Evolutionary conservation across 1,140 invertebrate genomes (phyloP), one percentile per base, ranked within the genome.

Genomic region (Leptonema lineaticorne): DNA sequence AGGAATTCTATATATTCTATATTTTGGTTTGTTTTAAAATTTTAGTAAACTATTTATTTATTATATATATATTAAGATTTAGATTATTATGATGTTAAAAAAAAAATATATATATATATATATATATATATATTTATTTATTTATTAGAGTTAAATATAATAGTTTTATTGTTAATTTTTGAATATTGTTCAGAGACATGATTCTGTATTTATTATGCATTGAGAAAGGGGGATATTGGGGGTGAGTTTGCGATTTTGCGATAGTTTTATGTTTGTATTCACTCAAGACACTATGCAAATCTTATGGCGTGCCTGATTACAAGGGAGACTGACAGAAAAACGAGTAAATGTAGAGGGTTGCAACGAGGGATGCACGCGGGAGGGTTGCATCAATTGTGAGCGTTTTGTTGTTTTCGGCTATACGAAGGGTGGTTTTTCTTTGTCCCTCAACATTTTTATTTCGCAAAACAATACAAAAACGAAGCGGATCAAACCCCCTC

Each of bases 381-480:
- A 53, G 50, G 50, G 50, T 53, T n/a, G n/a, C n/a, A n/a, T 18
- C 20, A 53, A 53, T 26, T 26, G 24, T 53, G 3, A 20, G 16
- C 1, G 18, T 8, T 6, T 33, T 8, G 46, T 48, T 14, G 11
- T 16, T 41, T 14, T 11, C 11, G 30, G 30, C 26, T 11, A 29
- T 22, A 30, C 26, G 22, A 60, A 20, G 37, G 14, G 37, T 22
- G 67, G 59, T 37, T 30, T n/a, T n/a, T 63, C 50, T 63, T 69
- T 63, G 53, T 66, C 63, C 60, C 68, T 60, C 68, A 59, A 56
- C 45, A 30, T 64, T 67, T n/a, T 67, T 63, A 67, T 67, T 56
- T 67, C 69, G 57, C 69, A 67, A n/a, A 67, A 70, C 69, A 67
- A 70, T 67, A 70, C 69, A 70, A 70, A 67, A 70, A 70, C 67